Evolutionary conservation across 2,797 vertebrate genomes (phyloP).

Genomic region (Dromococcyx pavoninus): DNA sequence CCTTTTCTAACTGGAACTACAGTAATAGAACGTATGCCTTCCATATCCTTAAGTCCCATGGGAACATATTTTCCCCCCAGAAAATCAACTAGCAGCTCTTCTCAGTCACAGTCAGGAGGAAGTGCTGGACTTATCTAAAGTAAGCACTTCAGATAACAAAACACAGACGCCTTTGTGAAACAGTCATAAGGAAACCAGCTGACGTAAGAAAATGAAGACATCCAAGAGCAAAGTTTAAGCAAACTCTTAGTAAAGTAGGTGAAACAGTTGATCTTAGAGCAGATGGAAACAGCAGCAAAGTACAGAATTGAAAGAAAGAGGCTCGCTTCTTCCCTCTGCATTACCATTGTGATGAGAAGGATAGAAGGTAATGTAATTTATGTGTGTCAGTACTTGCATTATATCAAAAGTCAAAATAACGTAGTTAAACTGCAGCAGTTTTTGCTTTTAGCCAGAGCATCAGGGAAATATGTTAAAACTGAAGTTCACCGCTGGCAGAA

Average conservation of each 20-base stretch:
- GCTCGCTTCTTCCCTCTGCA: accelerated
- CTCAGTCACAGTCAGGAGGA: not conserved
- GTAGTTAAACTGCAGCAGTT: not conserved
- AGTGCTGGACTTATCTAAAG: not conserved
- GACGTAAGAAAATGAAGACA: not conserved
- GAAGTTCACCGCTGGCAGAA: not conserved
- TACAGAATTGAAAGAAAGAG: not conserved
- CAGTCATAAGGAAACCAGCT: not conserved
- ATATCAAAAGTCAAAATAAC: not conserved
- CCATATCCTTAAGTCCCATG: not conserved
- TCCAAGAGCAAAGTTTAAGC: not conserved
- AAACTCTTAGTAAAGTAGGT: not conserved
- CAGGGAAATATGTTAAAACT: not conserved
- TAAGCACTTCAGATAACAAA: not conserved
- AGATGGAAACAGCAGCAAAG: not conserved
- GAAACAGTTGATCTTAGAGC: not conserved
- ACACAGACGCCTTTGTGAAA: not conserved
- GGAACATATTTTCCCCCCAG: not conserved
- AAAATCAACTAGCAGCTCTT: not conserved
- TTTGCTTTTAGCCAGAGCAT: not conserved
- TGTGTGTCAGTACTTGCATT: accelerated
- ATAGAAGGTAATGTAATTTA: not conserved
- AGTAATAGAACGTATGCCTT: not conserved
- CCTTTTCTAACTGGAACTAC: not conserved
- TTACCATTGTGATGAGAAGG: not conserved